A percentile compares a stretch with the other conserved stretches of the same genome.
These are phyloP conservation scores for Oenanthe oenanthe DNA, from an alignment of 2,113 vertebrate genomes.

Conservation along the genomic window DNA sequence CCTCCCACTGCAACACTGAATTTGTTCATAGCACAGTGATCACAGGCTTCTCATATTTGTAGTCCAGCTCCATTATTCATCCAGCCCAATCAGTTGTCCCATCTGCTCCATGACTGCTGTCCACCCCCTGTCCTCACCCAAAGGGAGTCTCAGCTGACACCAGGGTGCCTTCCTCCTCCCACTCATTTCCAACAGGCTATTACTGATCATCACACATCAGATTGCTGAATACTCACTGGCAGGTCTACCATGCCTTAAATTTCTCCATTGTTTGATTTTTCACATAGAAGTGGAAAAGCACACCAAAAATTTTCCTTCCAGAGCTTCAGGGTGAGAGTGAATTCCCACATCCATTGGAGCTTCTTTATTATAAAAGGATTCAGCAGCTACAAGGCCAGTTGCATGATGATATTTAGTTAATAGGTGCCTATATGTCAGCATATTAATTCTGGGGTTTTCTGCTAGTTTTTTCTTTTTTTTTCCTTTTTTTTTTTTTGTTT, in stretches of 20 bases:
- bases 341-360: background rate
- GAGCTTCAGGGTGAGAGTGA: background rate
- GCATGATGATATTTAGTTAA: background rate
- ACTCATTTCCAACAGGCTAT: background rate
- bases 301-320: background rate
- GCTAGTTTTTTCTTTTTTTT: background rate
- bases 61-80: background rate
- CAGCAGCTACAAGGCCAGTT: background rate
- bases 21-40: background rate
- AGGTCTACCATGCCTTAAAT: background rate
- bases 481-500: background rate
- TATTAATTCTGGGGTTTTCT: background rate
- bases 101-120: background rate
- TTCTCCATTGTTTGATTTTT: background rate
- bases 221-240: background rate
- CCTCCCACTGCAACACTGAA: background rate
- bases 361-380: conserved; percentile 16
- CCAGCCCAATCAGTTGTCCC: background rate
- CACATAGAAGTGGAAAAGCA: background rate
- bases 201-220: background rate
- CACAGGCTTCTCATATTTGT: background rate
- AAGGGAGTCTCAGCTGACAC: background rate
- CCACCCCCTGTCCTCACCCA: fast-evolving
- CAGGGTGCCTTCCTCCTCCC: background rate
- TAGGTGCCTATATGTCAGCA: background rate